Evolutionary conservation across 2,888 invertebrate genomes (phyloP).

Genomic region (Chymomyza fuscimana): DNA sequence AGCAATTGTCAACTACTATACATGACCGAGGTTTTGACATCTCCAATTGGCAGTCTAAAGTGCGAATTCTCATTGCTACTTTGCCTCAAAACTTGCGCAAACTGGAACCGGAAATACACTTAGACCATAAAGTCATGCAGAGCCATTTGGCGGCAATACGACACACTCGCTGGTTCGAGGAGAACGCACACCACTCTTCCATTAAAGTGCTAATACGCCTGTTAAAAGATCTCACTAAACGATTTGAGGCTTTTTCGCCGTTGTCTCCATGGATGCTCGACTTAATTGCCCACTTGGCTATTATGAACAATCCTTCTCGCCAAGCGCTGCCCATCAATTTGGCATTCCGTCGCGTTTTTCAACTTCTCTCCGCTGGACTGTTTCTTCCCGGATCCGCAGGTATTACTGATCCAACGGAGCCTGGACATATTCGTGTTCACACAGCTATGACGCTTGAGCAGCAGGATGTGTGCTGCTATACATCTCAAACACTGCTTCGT

Average conservation of each 20-base stretch:
- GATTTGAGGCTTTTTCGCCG: slow-evolving; percentile 94
- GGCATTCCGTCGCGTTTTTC: slow-evolving; percentile 94
- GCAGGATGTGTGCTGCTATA: slow-evolving; percentile 95
- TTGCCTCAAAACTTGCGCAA: slow-evolving; percentile 96
- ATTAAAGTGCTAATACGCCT: slow-evolving; percentile 96
- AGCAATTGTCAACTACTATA: slow-evolving; percentile 79
- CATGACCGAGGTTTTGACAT: slow-evolving; percentile 94
- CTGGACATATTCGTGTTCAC: slow-evolving; percentile 92
- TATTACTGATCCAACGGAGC: slow-evolving; percentile 96
- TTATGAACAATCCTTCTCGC: slow-evolving; percentile 96
- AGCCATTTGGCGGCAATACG: slow-evolving; percentile 95
- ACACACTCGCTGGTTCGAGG: slow-evolving; percentile 98
- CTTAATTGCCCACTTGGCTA: slow-evolving; percentile 95
- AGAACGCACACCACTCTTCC: slow-evolving; percentile 97
- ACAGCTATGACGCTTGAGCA: slow-evolving; percentile 94
- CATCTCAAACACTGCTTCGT: slow-evolving; percentile 91
- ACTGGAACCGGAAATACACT: slow-evolving; percentile 91
- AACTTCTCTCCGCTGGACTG: slow-evolving; percentile 94
- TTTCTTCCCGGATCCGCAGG: slow-evolving; percentile 96
- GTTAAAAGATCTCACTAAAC: slow-evolving; percentile 92
- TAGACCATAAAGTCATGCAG: slow-evolving; percentile 88
- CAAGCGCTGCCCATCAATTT: slow-evolving; percentile 95
- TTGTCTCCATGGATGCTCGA: slow-evolving; percentile 98
- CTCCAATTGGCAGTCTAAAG: slow-evolving; percentile 90
- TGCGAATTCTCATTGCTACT: slow-evolving; percentile 95